These are phyloP conservation scores for Anolis sagrei DNA, from an alignment of 2,113 vertebrate genomes.

Conservation along the genomic window DNA sequence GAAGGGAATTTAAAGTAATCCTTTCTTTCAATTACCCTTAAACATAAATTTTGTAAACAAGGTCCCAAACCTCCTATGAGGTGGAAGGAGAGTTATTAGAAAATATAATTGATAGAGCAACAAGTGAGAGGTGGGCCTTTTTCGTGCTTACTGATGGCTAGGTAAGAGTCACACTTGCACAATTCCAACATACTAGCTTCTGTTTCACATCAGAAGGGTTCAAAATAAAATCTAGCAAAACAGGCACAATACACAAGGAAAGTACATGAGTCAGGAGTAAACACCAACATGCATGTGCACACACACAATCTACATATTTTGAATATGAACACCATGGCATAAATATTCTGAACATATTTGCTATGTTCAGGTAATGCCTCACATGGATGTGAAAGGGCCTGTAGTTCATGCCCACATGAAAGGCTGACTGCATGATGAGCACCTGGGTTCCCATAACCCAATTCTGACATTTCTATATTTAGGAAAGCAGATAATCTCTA, in stretches of 20 bases:
- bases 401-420: not conserved
- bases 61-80: constrained; percentile 6
- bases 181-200: constrained; percentile 50
- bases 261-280: constrained; percentile 40
- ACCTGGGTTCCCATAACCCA: not conserved
- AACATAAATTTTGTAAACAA: constrained; percentile 13
- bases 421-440: not conserved
- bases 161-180: constrained; percentile 65
- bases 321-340: not conserved
- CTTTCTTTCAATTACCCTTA: constrained; percentile 9
- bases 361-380: not conserved
- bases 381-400: not conserved
- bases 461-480: not conserved
- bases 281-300: constrained; percentile 10
- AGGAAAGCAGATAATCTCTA: not conserved
- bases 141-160: constrained; percentile 58
- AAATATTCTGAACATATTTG: not conserved
- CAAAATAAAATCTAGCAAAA: constrained; percentile 67
- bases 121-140: not conserved
- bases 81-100: not conserved
- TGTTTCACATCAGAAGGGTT: constrained; percentile 51
- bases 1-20: constrained; percentile 8
- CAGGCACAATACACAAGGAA: constrained; percentile 65
- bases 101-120: not conserved
- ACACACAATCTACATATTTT: constrained; percentile 1